Conservation (phyloP, 2,888 invertebrate species). For the Euclidia mi region DNA sequence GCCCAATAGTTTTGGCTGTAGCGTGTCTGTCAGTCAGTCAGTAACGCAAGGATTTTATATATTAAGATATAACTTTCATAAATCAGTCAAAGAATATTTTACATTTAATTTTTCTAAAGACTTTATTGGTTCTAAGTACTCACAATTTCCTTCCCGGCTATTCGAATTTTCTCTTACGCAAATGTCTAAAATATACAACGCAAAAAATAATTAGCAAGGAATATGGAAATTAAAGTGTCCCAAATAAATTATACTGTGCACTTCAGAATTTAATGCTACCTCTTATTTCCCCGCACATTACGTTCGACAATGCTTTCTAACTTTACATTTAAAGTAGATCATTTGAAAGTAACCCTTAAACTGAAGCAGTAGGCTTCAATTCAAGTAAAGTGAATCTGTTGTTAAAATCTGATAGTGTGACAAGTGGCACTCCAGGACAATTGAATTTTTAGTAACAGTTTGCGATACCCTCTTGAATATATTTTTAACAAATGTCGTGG, state of each 20-base stretch:
- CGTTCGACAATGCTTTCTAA: constrained; percentile 54
- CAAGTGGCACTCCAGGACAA: constrained; percentile 84
- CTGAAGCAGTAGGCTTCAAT: constrained; percentile 14
- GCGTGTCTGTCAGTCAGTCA: no score
- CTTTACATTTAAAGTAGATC: constrained; percentile 48
- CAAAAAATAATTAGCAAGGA: constrained; percentile 10
- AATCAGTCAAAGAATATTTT: no score
- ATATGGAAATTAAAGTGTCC: constrained; percentile 19
- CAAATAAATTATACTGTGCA: constrained; percentile 50
- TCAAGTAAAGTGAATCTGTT: constrained; percentile 19
- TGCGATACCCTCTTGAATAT: constrained; percentile 83
- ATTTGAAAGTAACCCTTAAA: constrained; percentile 38
- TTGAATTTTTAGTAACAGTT: constrained; percentile 81
- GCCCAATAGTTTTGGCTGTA: no score
- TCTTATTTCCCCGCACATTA: constrained; percentile 61
- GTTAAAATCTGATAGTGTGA: constrained; percentile 51
- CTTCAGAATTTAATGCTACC: constrained; percentile 62
- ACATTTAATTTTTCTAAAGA: no score
- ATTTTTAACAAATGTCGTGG: constrained; percentile 89
- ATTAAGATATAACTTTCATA: no score
- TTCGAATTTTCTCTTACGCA: background rate
- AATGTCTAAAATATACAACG: background rate
- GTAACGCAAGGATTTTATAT: no score
- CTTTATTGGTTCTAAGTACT: no score
- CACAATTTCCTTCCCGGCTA: no score